Evolutionary conservation across 2,888 invertebrate species (phyloP).

Genomic region (Andricus quercusramuli): DNA sequence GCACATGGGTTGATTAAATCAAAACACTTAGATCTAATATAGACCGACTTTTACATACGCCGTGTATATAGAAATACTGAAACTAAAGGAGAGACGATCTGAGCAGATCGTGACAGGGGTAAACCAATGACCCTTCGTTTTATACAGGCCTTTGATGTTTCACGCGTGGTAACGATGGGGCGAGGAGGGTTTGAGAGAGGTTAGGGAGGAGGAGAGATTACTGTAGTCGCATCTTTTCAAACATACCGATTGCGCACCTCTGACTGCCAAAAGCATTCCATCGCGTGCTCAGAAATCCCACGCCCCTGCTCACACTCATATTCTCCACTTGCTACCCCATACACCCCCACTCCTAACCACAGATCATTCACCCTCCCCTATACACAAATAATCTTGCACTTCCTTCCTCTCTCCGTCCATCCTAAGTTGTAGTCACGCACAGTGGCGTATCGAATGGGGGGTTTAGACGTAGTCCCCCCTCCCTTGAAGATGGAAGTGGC

Average conservation of each 20-base stretch:
- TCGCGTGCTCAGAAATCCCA: constrained; percentile 53
- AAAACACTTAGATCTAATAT: constrained; percentile 32
- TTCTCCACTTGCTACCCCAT: background rate
- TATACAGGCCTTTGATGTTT: constrained; percentile 30
- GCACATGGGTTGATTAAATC: constrained; percentile 36
- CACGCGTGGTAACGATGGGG: constrained; percentile 28
- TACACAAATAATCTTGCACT: constrained; percentile 16
- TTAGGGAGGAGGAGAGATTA: background rate
- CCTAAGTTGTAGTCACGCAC: too few relatives aligned
- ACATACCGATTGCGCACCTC: constrained; percentile 60
- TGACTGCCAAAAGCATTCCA: constrained; percentile 66
- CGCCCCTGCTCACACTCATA: background rate
- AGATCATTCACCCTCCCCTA: constrained; percentile 2
- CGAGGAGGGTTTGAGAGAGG: background rate
- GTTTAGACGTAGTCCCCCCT: too few relatives aligned
- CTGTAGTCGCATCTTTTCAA: constrained; percentile 11
- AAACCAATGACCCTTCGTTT: constrained; percentile 35
- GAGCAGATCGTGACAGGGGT: constrained; percentile 28
- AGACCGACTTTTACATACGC: constrained; percentile 11
- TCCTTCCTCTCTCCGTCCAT: background rate
- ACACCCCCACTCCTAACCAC: constrained; percentile 2
- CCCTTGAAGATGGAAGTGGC: too few relatives aligned
- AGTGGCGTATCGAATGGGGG: too few relatives aligned
- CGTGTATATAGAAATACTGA: background rate
- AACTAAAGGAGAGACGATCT: constrained; percentile 12